Base-by-base conservation (phyloP, 2,888 invertebrate species). In the Thereva unica region DNA sequence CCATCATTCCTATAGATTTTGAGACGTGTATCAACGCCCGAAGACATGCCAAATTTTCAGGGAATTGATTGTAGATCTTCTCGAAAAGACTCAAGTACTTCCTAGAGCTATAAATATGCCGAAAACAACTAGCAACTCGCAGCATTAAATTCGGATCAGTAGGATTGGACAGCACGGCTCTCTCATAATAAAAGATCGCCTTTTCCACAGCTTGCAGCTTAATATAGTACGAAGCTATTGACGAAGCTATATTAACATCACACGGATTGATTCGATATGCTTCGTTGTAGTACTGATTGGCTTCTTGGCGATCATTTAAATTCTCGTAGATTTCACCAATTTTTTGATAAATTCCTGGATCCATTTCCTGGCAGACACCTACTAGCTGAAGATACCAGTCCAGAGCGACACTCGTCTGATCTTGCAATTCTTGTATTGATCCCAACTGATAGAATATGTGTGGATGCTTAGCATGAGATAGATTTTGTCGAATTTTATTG, bases 11-110 rank as follows among this genome's bases (percentile, higher is more conserved):
- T 75, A 97, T 85, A 77, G 78, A 77, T 52, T 78, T 80, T n/a
- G 80, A 79, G 2, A 77, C 78, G 70, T 81, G 80, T 66, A 81
- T 76, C 9, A 81, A 67, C 0, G 81, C 87, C 80, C 80, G 89
- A 91, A 97, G 80, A 87, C 97, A 97, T 77, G 96, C 95, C 1
- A 93, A 86, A 79, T 97, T 97, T 70, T 97, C 96, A 0, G 98
- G 98, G 79, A 98, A 98, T 72, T 89, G 87, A 23, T 87, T 84
- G 76, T 97, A 92, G 75, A 97, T 81, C 55, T 78, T 77, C 68
- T 80, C 78, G 59, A 81, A 81, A 72, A 81, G 75, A 54, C 76
- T 76, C 66, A 81, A 68, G 70, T 81, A 81, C 71, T 82, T 82
- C 70, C 85, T 84, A 63, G 85, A 80, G 67, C 85, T 89, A 38